These are phyloP conservation scores for Megaceryle alcyon DNA, from an alignment of 2,797 vertebrate genomes.

Conservation along the genomic window DNA sequence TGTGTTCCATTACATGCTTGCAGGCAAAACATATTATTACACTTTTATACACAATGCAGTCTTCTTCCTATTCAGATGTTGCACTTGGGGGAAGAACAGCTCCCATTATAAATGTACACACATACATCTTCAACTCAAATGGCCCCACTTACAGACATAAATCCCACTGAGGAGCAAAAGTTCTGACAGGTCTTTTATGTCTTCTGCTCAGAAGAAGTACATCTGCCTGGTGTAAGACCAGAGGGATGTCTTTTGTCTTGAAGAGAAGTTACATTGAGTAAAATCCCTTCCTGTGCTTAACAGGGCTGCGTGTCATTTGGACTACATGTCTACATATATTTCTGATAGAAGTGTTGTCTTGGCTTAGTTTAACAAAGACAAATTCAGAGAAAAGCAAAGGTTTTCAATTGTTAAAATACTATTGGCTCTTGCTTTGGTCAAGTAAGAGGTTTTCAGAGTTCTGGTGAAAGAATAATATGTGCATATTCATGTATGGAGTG, in stretches of 20 bases:
- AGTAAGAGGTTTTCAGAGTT: not conserved
- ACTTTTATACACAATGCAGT: not conserved
- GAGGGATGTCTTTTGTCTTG: not conserved
- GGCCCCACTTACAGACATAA: not conserved
- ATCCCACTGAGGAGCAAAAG: not conserved
- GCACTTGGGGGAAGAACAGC: not conserved
- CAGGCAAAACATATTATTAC: slow-evolving; percentile 15
- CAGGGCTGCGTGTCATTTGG: not conserved
- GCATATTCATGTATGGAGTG: not conserved
- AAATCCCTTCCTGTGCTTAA: not conserved
- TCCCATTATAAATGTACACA: not conserved
- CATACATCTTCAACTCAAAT: not conserved
- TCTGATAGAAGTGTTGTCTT: not conserved
- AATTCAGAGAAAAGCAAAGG: not conserved
- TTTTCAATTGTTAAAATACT: not conserved
- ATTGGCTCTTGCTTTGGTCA: not conserved
- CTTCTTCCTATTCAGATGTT: not conserved
- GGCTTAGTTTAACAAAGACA: not conserved
- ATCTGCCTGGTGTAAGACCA: not conserved
- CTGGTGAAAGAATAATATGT: not conserved
- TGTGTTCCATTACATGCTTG: not conserved
- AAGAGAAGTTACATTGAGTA: not conserved
- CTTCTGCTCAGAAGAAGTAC: not conserved
- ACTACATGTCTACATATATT: not conserved
- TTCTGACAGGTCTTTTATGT: not conserved